These are phyloP conservation scores for Pararge aegeria DNA, from an alignment of 1,140 invertebrate genomes.

Conservation along the genomic window DNA sequence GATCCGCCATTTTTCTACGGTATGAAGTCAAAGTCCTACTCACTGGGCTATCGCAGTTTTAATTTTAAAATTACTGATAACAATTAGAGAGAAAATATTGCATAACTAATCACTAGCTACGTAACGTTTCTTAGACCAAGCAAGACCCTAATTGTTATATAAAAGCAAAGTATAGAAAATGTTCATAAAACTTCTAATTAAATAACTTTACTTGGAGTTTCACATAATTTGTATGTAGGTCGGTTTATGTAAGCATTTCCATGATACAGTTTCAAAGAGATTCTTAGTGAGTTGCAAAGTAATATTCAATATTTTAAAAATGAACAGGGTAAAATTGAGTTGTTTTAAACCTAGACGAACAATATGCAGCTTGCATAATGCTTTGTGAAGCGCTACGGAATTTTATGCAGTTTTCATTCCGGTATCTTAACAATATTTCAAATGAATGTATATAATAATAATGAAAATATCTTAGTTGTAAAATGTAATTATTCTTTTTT, in stretches of 20 bases:
- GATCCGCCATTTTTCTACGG: too few species aligned
- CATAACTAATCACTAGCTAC: not conserved
- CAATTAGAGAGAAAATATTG: too few species aligned
- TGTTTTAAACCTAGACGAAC: not conserved
- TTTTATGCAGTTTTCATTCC: not conserved
- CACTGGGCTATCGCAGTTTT: too few species aligned
- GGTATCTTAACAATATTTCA: not conserved
- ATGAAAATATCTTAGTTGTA: too few species aligned
- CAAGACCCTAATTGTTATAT: not conserved
- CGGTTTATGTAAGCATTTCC: not conserved
- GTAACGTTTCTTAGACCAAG: not conserved
- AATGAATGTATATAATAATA: too few species aligned
- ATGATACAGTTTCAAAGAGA: not conserved
- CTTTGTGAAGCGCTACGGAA: not conserved
- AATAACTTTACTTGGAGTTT: conserved; percentile 9
- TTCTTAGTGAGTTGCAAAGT: not conserved
- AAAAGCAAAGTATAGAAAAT: not conserved
- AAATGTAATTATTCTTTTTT: too few species aligned
- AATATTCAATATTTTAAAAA: not conserved
- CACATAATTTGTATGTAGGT: conserved; percentile 4
- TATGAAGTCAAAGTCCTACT: too few species aligned
- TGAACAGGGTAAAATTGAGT: not conserved
- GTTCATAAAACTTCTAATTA: not conserved
- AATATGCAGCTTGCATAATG: not conserved
- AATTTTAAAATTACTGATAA: too few species aligned